Evolutionary conservation across 2,888 invertebrate genomes (phyloP).

Genomic region (Melieria picta): DNA sequence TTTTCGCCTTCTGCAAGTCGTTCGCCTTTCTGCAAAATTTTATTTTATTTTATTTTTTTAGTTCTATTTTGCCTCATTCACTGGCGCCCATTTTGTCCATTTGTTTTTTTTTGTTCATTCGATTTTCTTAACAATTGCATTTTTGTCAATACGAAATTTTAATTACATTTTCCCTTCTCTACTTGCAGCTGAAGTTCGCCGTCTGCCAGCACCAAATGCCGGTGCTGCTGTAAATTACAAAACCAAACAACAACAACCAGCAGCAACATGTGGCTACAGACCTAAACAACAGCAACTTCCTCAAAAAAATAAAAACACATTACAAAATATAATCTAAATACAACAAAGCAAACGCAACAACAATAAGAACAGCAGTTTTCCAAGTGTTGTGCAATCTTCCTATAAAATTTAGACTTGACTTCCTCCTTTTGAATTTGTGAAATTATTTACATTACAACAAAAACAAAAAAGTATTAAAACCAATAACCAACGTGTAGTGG

Average conservation of each 20-base stretch:
- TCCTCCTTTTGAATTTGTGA: too few relatives aligned
- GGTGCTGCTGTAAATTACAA: background rate
- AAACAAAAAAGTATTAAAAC: too few relatives aligned
- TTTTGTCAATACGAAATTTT: too few relatives aligned
- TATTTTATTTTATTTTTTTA: too few relatives aligned
- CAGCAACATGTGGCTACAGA: slow-evolving; percentile 25
- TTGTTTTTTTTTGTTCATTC: too few relatives aligned
- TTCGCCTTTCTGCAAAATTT: too few relatives aligned
- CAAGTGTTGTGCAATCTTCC: slow-evolving; percentile 21
- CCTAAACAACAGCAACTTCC: slow-evolving; percentile 7
- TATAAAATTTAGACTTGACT: background rate
- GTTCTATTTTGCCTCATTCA: too few relatives aligned
- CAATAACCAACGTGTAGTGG: too few relatives aligned
- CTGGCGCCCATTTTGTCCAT: too few relatives aligned
- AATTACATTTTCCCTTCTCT: too few relatives aligned
- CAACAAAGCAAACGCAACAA: slow-evolving; percentile 8
- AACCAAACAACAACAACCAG: slow-evolving; percentile 6
- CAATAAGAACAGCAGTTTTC: slow-evolving; percentile 23
- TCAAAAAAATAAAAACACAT: background rate
- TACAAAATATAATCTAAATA: background rate
- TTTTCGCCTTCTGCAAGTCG: background rate
- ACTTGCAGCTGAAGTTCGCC: background rate
- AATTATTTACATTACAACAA: too few relatives aligned
- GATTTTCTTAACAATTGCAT: too few relatives aligned
- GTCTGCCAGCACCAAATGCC: background rate